A percentile compares a stretch with the other conserved stretches of the same genome.
Conservation (phyloP, 2,113 vertebrate species). For the Sorex araneus region DNA sequence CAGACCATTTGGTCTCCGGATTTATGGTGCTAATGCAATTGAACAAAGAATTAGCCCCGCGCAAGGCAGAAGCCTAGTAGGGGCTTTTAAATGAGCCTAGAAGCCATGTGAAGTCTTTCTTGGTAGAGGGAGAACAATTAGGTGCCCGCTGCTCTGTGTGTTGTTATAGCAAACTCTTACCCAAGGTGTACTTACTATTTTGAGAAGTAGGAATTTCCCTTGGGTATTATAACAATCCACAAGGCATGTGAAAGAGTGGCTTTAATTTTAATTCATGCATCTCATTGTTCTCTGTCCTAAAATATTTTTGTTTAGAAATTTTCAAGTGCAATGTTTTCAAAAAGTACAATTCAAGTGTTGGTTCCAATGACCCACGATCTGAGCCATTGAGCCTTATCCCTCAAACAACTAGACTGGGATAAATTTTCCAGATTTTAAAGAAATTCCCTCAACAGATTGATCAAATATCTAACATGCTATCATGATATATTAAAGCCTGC, state of each 20-base stretch:
- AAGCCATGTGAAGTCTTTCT: constrained; percentile 31
- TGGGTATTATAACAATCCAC: not conserved
- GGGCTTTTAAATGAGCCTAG: constrained; percentile 11
- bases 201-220: constrained; percentile 46
- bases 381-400: not conserved
- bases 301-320: not conserved
- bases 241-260: not conserved
- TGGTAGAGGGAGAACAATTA: constrained; percentile 18
- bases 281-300: not conserved
- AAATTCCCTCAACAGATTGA: not conserved
- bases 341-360: not conserved
- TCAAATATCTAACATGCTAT: constrained; percentile 34
- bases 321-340: not conserved
- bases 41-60: constrained; percentile 57
- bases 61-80: not conserved
- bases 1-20: not conserved
- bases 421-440: not conserved
- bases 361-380: not conserved
- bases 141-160: not conserved
- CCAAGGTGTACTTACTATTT: constrained; percentile 35
- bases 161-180: constrained; percentile 60
- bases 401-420: not conserved
- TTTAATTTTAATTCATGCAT: constrained; percentile 13
- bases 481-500: constrained; percentile 39
- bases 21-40: constrained; percentile 18